Evolutionary conservation across 2,113 vertebrate species (phyloP).

Genomic region (Thamnophis sirtalis): DNA sequence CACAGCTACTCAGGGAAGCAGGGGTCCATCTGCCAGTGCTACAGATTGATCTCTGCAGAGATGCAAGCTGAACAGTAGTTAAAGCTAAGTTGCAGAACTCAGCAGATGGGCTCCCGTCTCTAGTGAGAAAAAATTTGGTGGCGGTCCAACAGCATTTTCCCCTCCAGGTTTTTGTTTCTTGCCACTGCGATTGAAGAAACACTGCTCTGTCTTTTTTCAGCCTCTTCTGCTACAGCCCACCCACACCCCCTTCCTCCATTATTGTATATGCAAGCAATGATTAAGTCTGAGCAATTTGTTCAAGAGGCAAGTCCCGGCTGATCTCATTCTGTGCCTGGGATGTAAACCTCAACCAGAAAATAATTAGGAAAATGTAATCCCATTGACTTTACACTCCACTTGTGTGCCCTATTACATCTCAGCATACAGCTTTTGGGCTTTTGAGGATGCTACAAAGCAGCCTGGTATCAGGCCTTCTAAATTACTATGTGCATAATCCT

Average conservation of each 20-base stretch:
- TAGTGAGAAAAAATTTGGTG: slow-evolving; percentile 80
- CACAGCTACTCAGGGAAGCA: slow-evolving; percentile 75
- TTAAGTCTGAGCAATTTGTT: slow-evolving; percentile 80
- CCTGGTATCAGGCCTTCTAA: slow-evolving; percentile 23
- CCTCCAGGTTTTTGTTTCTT: slow-evolving; percentile 80
- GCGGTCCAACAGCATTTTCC: slow-evolving; percentile 78
- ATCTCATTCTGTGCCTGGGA: slow-evolving; percentile 73
- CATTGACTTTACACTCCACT: slow-evolving; percentile 76
- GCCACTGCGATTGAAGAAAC: slow-evolving; percentile 75
- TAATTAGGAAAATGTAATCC: slow-evolving; percentile 81
- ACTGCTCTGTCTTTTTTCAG: slow-evolving; percentile 75
- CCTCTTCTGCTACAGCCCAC: slow-evolving; percentile 33
- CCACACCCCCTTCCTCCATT: neutral
- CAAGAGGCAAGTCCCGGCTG: slow-evolving; percentile 73
- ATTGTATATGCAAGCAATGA: slow-evolving; percentile 79
- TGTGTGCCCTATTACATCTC: slow-evolving; percentile 59
- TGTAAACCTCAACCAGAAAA: slow-evolving; percentile 78
- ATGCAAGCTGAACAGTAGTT: slow-evolving; percentile 76
- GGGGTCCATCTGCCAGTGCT: slow-evolving; percentile 82
- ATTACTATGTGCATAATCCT: slow-evolving; percentile 1
- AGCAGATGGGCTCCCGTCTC: slow-evolving; percentile 86
- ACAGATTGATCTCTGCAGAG: slow-evolving; percentile 79
- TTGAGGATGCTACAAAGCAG: slow-evolving; percentile 30
- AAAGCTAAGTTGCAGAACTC: slow-evolving; percentile 77
- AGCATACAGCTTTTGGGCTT: slow-evolving; percentile 47